Base-by-base conservation (phyloP, 37 sponge, comb jelly and placozoan species). In the Mnemiopsis leidyi region DNA sequence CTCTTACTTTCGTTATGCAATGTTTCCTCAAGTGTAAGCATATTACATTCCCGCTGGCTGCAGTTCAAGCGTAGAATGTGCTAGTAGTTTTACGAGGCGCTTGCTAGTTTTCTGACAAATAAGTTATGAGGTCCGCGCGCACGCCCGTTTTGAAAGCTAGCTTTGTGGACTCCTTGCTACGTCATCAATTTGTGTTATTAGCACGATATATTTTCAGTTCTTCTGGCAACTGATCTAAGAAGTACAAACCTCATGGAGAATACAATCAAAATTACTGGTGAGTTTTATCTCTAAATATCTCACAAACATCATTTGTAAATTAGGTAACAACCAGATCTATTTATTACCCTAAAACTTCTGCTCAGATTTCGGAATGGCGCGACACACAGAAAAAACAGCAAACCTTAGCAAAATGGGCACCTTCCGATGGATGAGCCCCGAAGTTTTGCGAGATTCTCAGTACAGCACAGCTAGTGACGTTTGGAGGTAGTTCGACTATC, bases 371-470 rank as follows among this genome's bases (percentile, higher is more conserved):
- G 98, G 98, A 0, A 94, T 96, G 93, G 98, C 98, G 23, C 93
- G 96, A 7, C 95, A 96, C 92, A 95, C 96, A 0, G 94, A 98
- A 82, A 95, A 95, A 88, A 96, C 98, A 0, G 96, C 97, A 0
- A 95, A 95, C 39, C 95, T 98, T 93, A 96, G 95, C 69, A 96
- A 94, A 18, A 97, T 97, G 0, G 98, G 98, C 25, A 98, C 98
- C 23, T 96, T 95, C 83, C 94, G 97, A 24, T 98, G 98, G 98
- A 96, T 98, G 97, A 96, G 97, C 3, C 98, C 98, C 0, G 98
- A 98, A 93, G 97, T 96, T 38, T 94, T 98, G 33, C 94, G 69
- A 36, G 92, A 95, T 0, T 94, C 95, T 0, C 93, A 94, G 36
- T 96, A 94, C 83, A 96, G 97, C 31, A 93, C 96, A 38, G 95